phyloP scores from a whole-genome alignment of 2,888 invertebrate species.

The Leptura quadrifasciata region DNA sequence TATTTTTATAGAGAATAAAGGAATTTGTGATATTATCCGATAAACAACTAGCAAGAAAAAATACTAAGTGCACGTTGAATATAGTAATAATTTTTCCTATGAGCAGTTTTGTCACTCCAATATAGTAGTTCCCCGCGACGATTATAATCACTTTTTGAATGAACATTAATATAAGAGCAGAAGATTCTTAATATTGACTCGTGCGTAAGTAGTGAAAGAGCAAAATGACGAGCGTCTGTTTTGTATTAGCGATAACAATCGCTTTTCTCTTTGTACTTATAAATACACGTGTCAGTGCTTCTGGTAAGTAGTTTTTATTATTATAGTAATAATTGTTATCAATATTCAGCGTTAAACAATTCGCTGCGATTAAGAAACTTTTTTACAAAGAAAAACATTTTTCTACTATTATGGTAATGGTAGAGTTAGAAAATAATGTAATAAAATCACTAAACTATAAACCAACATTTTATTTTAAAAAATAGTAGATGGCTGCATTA shows the following conservation, averaged over 20 bases:
- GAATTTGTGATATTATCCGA: slow-evolving; percentile 4
- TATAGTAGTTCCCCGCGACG: slow-evolving; percentile 33
- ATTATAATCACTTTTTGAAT: slow-evolving; percentile 29
- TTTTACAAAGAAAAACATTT: too few species aligned
- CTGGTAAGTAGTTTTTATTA: slow-evolving; percentile 13
- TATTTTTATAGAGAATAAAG: neutral
- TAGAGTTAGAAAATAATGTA: too few species aligned
- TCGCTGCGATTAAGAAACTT: too few species aligned
- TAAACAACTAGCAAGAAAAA: neutral
- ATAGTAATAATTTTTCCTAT: slow-evolving; percentile 18
- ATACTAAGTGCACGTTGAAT: neutral
- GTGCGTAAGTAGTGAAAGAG: slow-evolving; percentile 6
- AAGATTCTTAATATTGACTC: slow-evolving; percentile 1
- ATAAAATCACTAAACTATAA: too few species aligned
- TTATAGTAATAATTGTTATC: neutral
- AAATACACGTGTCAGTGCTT: slow-evolving; percentile 11
- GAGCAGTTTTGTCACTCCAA: slow-evolving; percentile 1
- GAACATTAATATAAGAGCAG: slow-evolving; percentile 8
- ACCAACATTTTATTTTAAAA: too few species aligned
- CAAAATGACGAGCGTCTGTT: neutral
- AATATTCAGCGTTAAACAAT: neutral
- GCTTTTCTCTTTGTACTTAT: neutral
- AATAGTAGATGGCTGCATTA: too few species aligned
- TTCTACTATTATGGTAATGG: too few species aligned
- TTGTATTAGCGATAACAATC: neutral